phyloP scores from a whole-genome alignment of 1,140 invertebrate genomes.

The Sarcophaga peregrina region DNA sequence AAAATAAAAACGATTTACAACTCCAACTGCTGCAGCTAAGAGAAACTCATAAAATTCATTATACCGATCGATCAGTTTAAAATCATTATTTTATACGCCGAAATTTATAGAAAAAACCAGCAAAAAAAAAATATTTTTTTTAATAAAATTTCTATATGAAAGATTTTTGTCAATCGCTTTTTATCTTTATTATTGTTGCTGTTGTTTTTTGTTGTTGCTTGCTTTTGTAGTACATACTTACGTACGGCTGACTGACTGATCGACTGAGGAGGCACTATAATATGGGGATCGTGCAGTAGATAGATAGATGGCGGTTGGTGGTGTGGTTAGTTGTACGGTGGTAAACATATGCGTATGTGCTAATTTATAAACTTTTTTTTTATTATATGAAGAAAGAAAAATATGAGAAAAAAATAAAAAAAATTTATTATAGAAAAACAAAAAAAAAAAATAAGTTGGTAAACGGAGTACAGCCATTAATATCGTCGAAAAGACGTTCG shows the following conservation, averaged over 20 bases:
- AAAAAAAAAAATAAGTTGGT: constrained; percentile 2
- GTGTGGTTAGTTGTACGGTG: constrained; percentile 7
- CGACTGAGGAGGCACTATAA: constrained; percentile 5
- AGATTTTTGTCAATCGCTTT: constrained; percentile 14
- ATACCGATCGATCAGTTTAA: neutral
- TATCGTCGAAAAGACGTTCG: neutral
- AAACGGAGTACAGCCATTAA: constrained; percentile 21
- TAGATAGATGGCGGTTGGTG: constrained; percentile 7
- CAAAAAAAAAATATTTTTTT: neutral
- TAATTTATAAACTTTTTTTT: constrained; percentile 24
- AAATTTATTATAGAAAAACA: no score
- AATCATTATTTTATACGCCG: neutral
- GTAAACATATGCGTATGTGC: constrained; percentile 24
- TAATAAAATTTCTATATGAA: neutral
- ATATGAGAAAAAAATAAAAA: neutral
- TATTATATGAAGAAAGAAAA: constrained; percentile 17
- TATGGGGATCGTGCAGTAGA: constrained; percentile 12
- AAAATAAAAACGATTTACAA: constrained; percentile 18
- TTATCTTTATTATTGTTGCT: constrained; percentile 8
- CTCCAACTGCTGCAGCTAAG: neutral
- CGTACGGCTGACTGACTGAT: constrained; percentile 11
- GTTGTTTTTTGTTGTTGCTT: neutral
- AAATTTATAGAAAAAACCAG: constrained; percentile 16
- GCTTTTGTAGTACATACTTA: neutral
- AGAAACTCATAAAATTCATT: neutral